These are phyloP conservation scores for Arizona elegans DNA, from an alignment of 2,113 vertebrate species.

Conservation along the genomic window DNA sequence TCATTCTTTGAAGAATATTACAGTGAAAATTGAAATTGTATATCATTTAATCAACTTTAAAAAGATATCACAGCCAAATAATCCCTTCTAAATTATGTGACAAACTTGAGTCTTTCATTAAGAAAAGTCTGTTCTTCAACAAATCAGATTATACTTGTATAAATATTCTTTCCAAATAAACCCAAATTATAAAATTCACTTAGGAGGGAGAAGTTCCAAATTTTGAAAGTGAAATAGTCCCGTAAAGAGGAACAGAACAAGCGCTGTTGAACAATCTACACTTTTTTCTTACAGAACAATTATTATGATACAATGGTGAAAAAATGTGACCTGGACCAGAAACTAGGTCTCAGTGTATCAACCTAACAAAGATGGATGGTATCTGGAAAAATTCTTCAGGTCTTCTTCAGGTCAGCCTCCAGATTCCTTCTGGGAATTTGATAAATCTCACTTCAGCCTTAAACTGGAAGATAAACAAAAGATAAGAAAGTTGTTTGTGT, in stretches of 20 bases:
- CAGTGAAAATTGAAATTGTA: slow-evolving; percentile 74
- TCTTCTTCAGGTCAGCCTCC: not conserved
- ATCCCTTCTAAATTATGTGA: slow-evolving; percentile 49
- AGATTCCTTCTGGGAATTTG: not conserved
- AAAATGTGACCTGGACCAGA: not conserved
- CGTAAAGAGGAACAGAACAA: not conserved
- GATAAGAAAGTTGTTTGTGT: not conserved
- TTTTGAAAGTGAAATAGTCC: not conserved
- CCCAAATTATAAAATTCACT: not conserved
- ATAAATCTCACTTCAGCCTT: not conserved
- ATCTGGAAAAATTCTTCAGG: not conserved
- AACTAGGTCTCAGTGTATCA: not conserved
- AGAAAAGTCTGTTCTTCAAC: slow-evolving; percentile 41
- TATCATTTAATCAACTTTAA: slow-evolving; percentile 77
- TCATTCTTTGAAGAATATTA: slow-evolving; percentile 71
- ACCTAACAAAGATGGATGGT: not conserved
- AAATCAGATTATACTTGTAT: slow-evolving; percentile 46
- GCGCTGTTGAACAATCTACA: not conserved
- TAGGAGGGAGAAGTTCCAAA: not conserved
- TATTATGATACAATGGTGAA: not conserved
- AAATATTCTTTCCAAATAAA: slow-evolving; percentile 46
- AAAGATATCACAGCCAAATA: slow-evolving; percentile 71
- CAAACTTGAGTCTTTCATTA: slow-evolving; percentile 47
- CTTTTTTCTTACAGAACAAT: not conserved
- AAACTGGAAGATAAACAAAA: not conserved